Evolutionary conservation across 2,797 vertebrate species (phyloP), one percentile per base, ranked within the genome.

Genomic region (Pipistrellus pipistrellus): DNA sequence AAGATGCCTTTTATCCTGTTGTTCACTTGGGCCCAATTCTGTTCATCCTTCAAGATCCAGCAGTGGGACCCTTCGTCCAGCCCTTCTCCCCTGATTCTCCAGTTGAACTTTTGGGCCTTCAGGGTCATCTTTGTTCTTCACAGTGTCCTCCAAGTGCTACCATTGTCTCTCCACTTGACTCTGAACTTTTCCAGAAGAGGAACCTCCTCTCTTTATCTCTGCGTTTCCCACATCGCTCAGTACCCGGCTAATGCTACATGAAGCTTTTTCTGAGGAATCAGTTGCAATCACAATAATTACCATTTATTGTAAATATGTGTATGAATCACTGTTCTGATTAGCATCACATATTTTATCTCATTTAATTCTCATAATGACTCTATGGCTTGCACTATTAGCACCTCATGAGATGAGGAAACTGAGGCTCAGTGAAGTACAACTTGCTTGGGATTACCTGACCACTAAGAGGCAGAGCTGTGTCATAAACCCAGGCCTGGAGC

Each of bases 131-230:
- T 75, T 21, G 1, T 21, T 35, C 32, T 69, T 93, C n/a, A n/a
- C 48, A 11, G 4, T 75, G 55, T 27, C 78, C 59, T 64, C 35
- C 27, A 35, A 13, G 1, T 51, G 64, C 78, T 71, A n/a, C 30
- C 38, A 32, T 66, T 41, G 21, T 25, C 20, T 32, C 57, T 75
- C 64, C 6, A 2, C 27, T 81, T 7, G 32, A 55, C 48, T 66
- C 53, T 69, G 72, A 88, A 89, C 75, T 53, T 88, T 32, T 10
- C 38, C 64, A 77, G 41, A 68, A 83, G 32, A 85, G 38, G 76
- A 86, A 87, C 30, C 66, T 25, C 0, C 7, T 92, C 85, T 82
- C 6, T 76, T 88, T 51, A 68, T 92, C 41, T 86, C 69, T 73
- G 27, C 14, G 23, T 91, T 93, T 83, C 38, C 44, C n/a, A 14